Evolutionary conservation across 2,113 vertebrate species (phyloP).

Genomic region (Elachura formosa): DNA sequence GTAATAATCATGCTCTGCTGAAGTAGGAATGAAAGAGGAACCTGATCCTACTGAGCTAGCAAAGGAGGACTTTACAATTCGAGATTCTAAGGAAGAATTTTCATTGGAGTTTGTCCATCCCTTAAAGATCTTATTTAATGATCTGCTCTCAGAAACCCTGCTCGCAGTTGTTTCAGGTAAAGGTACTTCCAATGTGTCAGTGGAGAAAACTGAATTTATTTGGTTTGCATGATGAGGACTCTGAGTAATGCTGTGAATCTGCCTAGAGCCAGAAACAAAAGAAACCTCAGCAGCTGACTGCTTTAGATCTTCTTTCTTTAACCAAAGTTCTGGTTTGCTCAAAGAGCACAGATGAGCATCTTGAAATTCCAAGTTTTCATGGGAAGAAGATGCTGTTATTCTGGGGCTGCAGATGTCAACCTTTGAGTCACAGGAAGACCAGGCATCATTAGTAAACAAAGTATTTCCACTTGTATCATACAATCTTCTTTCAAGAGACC

Average conservation of each 20-base stretch:
- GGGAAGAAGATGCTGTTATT: conserved; percentile 49
- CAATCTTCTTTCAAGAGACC: neutral
- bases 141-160: neutral
- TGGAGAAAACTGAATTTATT: neutral
- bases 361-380: conserved; percentile 46
- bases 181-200: conserved; percentile 33
- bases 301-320: conserved; percentile 54
- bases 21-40: conserved; percentile 11
- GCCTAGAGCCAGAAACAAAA: conserved; percentile 28
- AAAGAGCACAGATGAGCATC: neutral
- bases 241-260: conserved; percentile 4
- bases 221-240: neutral
- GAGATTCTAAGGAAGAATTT: neutral
- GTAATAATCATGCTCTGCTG: conserved; percentile 17
- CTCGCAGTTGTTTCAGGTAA: conserved; percentile 48
- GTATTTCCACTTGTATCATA: conserved; percentile 44
- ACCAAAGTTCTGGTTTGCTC: conserved; percentile 20
- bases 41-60: conserved; percentile 14
- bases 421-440: conserved; percentile 76
- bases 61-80: neutral
- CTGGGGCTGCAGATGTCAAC: conserved; percentile 59
- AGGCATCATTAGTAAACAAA: conserved; percentile 68
- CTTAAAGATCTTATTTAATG: neutral
- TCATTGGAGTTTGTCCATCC: neutral
- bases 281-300: conserved; percentile 46